These are phyloP conservation scores for Rhea pennata DNA, from an alignment of 2,113 vertebrate genomes.

Conservation along the genomic window DNA sequence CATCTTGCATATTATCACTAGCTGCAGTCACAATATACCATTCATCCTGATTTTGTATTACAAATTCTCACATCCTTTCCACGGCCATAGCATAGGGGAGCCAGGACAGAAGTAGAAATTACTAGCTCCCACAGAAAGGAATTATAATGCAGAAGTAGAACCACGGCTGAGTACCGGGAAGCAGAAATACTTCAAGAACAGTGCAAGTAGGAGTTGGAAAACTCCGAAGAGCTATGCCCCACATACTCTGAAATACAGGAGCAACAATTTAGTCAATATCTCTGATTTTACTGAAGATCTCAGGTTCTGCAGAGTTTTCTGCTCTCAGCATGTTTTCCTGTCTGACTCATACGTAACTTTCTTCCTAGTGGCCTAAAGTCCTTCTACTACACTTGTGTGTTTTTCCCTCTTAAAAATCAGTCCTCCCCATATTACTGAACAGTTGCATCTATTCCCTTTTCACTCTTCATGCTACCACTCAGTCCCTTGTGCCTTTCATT, in stretches of 20 bases:
- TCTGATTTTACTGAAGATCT: neutral
- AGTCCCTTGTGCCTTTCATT: neutral
- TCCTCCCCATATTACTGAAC: neutral
- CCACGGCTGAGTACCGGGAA: neutral
- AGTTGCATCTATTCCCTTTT: neutral
- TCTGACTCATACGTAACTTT: neutral
- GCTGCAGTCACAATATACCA: neutral
- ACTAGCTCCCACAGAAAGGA: neutral
- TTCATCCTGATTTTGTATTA: neutral
- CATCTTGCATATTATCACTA: fast-evolving
- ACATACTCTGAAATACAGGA: neutral
- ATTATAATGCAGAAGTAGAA: neutral
- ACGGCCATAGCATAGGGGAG: fast-evolving
- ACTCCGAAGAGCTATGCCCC: neutral
- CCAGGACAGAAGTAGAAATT: neutral
- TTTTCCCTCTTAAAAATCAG: neutral
- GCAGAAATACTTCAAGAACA: neutral
- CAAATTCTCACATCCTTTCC: neutral
- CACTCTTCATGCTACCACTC: neutral
- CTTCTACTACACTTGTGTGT: neutral
- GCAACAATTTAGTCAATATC: neutral
- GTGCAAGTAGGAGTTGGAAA: neutral
- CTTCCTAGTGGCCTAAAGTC: neutral
- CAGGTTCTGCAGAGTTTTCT: neutral
- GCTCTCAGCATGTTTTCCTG: neutral